Evolutionary conservation across 2,113 vertebrate species (phyloP).

Genomic region (Perca flavescens): DNA sequence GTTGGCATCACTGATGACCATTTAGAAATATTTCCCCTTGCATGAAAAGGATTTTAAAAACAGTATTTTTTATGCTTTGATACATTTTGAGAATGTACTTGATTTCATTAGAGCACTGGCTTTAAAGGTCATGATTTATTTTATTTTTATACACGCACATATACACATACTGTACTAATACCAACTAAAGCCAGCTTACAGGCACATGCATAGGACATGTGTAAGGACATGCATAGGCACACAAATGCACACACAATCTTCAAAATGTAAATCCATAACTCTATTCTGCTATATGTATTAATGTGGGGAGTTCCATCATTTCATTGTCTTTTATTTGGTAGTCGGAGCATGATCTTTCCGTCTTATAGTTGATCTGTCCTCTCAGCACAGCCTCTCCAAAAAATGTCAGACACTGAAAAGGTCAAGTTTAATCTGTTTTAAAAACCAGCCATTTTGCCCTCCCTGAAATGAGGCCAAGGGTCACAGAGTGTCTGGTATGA

Average conservation of each 20-base stretch:
- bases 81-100: conserved; percentile 12
- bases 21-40: conserved; percentile 9
- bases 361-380: conserved; percentile 55
- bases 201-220: neutral
- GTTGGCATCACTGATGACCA: neutral
- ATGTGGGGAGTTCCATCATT: conserved; percentile 14
- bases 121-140: conserved; percentile 35
- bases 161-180: neutral
- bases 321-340: conserved; percentile 46
- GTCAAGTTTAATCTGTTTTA: conserved; percentile 77
- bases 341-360: conserved; percentile 46
- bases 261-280: conserved; percentile 21
- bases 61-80: conserved; percentile 18
- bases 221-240: neutral
- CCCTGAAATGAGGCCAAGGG: conserved; percentile 71
- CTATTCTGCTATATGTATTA: conserved; percentile 5
- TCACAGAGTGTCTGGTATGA: conserved; percentile 57
- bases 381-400: conserved; percentile 48
- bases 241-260: neutral
- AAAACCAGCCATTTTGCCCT: conserved; percentile 56
- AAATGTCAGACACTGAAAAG: conserved; percentile 68
- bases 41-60: conserved; percentile 26
- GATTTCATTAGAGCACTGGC: conserved; percentile 14
- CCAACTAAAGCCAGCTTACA: neutral
- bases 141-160: neutral